Evolutionary conservation across 2,888 invertebrate species (phyloP).

Genomic region (Cotesia congregata): DNA sequence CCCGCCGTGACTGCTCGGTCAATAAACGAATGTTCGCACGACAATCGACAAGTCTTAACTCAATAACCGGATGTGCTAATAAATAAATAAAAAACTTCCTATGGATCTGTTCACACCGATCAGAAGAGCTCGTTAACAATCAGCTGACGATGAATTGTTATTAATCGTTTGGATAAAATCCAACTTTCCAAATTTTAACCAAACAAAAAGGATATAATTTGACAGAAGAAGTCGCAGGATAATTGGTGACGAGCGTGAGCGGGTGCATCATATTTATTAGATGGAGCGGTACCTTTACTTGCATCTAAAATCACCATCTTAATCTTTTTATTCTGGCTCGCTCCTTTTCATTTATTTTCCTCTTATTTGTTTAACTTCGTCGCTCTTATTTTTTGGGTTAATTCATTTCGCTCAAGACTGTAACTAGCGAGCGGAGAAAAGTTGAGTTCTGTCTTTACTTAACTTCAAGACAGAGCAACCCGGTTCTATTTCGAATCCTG

Average conservation of each 20-base stretch:
- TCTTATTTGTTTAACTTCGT: slow-evolving; percentile 48
- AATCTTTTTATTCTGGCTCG: slow-evolving; percentile 29
- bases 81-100: slow-evolving; percentile 33
- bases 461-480: slow-evolving; percentile 42
- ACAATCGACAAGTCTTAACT: slow-evolving; percentile 24
- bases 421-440: slow-evolving; percentile 6
- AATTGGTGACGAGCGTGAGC: slow-evolving; percentile 30
- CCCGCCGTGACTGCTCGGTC: slow-evolving; percentile 33
- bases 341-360: background rate
- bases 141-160: background rate
- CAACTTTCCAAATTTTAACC: background rate
- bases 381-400: slow-evolving; percentile 48
- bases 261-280: slow-evolving; percentile 28
- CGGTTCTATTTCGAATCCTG: slow-evolving; percentile 67
- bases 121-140: background rate
- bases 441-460: too few relatives aligned
- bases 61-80: slow-evolving; percentile 32
- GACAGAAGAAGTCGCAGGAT: slow-evolving; percentile 26
- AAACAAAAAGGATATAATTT: slow-evolving; percentile 30
- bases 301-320: slow-evolving; percentile 13
- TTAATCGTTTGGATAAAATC: slow-evolving; percentile 7
- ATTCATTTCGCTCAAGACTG: slow-evolving; percentile 43
- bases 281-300: slow-evolving; percentile 9
- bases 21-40: slow-evolving; percentile 45
- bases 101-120: background rate